Base-by-base conservation (phyloP, 2,888 invertebrate species). In the Willowsia nigromaculata region DNA sequence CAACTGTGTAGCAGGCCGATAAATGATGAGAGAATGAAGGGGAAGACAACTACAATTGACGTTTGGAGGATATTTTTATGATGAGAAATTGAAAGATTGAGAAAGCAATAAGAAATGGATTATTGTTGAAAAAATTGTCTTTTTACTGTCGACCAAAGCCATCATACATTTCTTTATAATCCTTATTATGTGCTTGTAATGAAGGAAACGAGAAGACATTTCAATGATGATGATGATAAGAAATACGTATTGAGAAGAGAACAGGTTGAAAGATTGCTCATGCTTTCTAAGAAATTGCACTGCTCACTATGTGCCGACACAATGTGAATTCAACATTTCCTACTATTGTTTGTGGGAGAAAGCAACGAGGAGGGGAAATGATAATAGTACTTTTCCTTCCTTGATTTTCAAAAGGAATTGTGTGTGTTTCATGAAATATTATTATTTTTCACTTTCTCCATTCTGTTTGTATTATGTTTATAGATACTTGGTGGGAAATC, bases 401-500 rank as follows among this genome's bases (percentile, higher is more conserved):
- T 76, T 74, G 47, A 74, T 74, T 74, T 74, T 74, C 47, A 27
- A 74, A 43, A 47, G 47, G 47, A 50, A 76, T n/a, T 50, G n/a
- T 53, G 9, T 3, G 7, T 53, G 30, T 30, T 47, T 76, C 76
- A 33, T 33, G 50, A 74, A 40, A 74, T 74, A 74, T 47, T 40
- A 71, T 71, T 65, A 27, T 74, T 76, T 62, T 76, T 76, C 76
- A 76, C 76, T 76, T 53, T 76, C 30, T 50, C 47, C 76, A 30
- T 76, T 76, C 76, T 76, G 30, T 59, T 80, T 80, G 25, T 65
- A 80, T 89, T 88, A 53, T 88, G 22, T 83, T 84, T 71, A 92
- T 93, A 95, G 95, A 62, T 95, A 95, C 93, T 93, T 95, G 89
- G 94, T 94, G n/a, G 95, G 95, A 56, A 94, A 95, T 91, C 96